phyloP scores from a whole-genome alignment of 2,797 vertebrate genomes.

The Anguilla anguilla region DNA sequence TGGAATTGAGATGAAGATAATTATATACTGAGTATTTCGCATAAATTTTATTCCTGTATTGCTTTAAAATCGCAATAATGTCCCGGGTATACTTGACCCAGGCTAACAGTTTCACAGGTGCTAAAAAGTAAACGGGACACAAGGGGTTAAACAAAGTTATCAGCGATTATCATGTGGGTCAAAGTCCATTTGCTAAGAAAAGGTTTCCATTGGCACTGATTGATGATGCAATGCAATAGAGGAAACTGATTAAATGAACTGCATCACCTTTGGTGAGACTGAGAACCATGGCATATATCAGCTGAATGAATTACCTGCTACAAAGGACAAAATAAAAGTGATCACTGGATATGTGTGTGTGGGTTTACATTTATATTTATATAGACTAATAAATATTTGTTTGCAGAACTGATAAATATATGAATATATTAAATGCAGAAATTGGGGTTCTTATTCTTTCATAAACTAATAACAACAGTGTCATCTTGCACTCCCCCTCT shows the following conservation, averaged over 20 bases:
- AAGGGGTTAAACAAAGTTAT: not conserved
- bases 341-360: no score
- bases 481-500: not conserved
- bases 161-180: not conserved
- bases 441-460: not conserved
- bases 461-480: not conserved
- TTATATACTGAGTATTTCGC: not conserved
- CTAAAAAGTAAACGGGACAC: not conserved
- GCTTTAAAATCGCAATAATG: not conserved
- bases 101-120: not conserved
- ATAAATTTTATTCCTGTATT: not conserved
- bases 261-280: not conserved
- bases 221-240: not conserved
- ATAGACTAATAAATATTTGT: not conserved
- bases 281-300: not conserved
- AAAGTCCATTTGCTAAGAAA: not conserved
- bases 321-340: no score
- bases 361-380: not conserved
- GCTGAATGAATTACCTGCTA: not conserved
- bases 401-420: not conserved
- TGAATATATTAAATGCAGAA: not conserved
- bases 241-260: not conserved
- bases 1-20: not conserved
- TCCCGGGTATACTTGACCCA: not conserved
- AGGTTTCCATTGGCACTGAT: not conserved